Conservation (phyloP, 1,140 invertebrate species). For the Zelostemma sp. region DNA sequence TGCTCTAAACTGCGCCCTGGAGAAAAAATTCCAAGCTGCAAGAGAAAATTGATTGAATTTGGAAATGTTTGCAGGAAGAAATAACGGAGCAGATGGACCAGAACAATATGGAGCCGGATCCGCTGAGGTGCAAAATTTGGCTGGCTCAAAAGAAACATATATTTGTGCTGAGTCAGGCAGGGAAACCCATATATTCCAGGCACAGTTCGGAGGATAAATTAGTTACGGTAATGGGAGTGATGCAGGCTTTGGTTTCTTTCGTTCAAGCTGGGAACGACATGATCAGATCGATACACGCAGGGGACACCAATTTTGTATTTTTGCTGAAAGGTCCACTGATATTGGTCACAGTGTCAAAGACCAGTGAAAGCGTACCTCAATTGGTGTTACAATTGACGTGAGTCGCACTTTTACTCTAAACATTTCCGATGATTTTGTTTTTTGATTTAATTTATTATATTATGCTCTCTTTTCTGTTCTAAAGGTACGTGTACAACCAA, state of each 20-base stretch:
- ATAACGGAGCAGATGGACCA: conserved; percentile 57
- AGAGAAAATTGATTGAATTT: no score
- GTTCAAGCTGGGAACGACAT: conserved; percentile 86
- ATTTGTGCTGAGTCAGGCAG: conserved; percentile 94
- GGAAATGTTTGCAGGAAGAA: conserved; percentile 54
- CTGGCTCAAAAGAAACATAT: conserved; percentile 89
- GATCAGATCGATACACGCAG: conserved; percentile 87
- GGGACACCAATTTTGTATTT: conserved; percentile 91
- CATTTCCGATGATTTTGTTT: conserved; percentile 64
- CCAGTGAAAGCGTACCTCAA: conserved; percentile 86
- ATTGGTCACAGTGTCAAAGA: conserved; percentile 88
- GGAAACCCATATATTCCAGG: conserved; percentile 96
- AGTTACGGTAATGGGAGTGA: conserved; percentile 93
- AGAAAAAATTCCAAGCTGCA: no score
- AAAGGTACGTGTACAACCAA: conserved; percentile 87
- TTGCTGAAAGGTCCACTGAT: conserved; percentile 89
- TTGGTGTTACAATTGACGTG: conserved; percentile 89
- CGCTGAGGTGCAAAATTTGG: conserved; percentile 72
- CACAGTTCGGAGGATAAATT: conserved; percentile 93
- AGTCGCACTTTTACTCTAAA: conserved; percentile 69
- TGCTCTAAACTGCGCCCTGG: no score
- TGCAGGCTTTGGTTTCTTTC: conserved; percentile 95
- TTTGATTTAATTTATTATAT: no score
- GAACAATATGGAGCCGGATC: conserved; percentile 59
- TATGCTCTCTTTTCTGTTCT: conserved; percentile 58